phyloP scores from a whole-genome alignment of 1,140 invertebrate species.

The Argopecten irradians region DNA sequence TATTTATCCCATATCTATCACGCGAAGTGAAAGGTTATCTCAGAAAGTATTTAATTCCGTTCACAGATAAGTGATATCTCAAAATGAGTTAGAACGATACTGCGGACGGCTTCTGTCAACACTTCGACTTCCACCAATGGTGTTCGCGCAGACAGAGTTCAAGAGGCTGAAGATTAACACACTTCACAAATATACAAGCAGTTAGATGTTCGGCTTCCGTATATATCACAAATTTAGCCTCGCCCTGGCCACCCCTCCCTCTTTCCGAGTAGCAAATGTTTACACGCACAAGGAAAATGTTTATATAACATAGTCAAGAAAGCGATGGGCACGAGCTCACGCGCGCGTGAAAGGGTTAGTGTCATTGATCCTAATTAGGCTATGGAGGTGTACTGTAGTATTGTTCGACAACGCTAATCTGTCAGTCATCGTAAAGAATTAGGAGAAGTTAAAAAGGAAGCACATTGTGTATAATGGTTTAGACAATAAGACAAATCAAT shows the following conservation, averaged over 20 bases:
- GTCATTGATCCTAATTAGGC: slow-evolving; percentile 10
- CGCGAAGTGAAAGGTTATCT: background rate
- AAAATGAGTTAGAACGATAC: background rate
- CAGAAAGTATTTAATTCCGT: background rate
- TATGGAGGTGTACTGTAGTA: background rate
- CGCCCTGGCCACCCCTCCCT: background rate
- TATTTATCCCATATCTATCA: slow-evolving; percentile 6
- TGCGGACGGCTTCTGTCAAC: background rate
- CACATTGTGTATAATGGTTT: slow-evolving; percentile 1
- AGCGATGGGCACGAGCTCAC: background rate
- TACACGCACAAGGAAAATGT: background rate
- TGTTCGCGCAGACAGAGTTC: background rate
- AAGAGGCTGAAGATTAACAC: background rate
- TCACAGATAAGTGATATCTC: background rate
- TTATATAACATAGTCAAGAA: background rate
- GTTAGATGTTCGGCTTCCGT: background rate
- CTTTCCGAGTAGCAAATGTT: background rate
- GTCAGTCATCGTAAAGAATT: slow-evolving; percentile 8
- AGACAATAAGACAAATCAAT: background rate
- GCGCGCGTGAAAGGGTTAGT: background rate
- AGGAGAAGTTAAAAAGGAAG: slow-evolving; percentile 14
- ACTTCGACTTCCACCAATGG: background rate
- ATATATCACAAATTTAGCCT: background rate
- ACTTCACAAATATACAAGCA: background rate
- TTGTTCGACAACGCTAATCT: background rate